Evolutionary conservation across 30 jellyfish, hydroid and myxozoan species (phyloP), one percentile per base, ranked within the genome.

Genomic region (Aurelia coerulea): DNA sequence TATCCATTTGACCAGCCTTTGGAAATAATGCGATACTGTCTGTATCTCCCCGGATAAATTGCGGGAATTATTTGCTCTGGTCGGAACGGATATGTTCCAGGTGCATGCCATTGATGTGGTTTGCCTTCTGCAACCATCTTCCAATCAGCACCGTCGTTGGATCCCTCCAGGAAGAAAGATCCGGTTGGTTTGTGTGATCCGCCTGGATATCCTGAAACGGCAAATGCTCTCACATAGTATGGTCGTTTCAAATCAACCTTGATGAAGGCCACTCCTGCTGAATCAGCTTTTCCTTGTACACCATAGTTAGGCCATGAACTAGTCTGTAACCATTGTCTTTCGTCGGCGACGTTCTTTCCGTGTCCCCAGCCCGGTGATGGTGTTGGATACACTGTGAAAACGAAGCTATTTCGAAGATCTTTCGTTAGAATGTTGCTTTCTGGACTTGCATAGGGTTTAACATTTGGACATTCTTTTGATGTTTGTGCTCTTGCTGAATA

Each of bases 61-160:
- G 87, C 75, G 15, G 32, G 59, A 62, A 76, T 54, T 17, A 76
- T 76, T 29, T 76, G 87, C 18, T 54, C 59, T 0, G 56, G 75
- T 18, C 32, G 60, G 39, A 76, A 76, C 56, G 87, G 87, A 31
- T 53, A 76, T 37, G 87, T 76, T 17, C 87, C 87, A 11, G 76
- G 76, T 15, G 87, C 62, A 41, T 76, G 87, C 87, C 87, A 76
- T 56, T 76, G 69, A 10, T 73, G 70, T 12, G 42, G 8, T 11
- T 73, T 73, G 17, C 84, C 84, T 52, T 13, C 50, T 14, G 65
- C 87, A 12, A 76, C 87, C 76, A 76, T 76, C 29, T 56, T 76
- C 87, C 87, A 76, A 50, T 19, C 35, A 11, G 34, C 35, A 1
- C 76, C 87, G 16, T 76, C 76, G 19, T 53, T 76, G 13, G 87